phyloP scores from a whole-genome alignment of 2,797 vertebrate genomes.

The Sardinella longiceps region DNA sequence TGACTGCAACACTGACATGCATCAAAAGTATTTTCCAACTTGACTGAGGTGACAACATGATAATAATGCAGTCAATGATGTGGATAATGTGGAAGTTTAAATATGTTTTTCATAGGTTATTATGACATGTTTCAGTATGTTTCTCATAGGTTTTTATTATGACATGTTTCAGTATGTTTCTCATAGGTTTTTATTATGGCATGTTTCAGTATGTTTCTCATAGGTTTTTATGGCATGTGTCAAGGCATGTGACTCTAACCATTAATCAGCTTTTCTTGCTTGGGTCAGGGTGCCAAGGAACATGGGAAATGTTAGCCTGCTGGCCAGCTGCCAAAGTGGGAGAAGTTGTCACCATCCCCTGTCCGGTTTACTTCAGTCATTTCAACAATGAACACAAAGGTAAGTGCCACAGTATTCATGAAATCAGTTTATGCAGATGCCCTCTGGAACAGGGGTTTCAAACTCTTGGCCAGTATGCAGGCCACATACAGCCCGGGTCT shows the following conservation, averaged over 20 bases:
- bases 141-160: too few species aligned
- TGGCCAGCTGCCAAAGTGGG: constrained; percentile 87
- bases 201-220: too few species aligned
- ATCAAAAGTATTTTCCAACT: not conserved
- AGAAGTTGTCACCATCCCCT: constrained; percentile 82
- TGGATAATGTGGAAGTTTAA: too few species aligned
- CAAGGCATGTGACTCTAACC: too few species aligned
- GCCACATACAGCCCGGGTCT: too few species aligned
- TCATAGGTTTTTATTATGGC: not conserved
- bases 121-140: too few species aligned
- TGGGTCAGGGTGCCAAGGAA: constrained; percentile 73
- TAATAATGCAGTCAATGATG: not conserved
- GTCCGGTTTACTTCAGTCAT: constrained; percentile 84
- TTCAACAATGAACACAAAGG: constrained; percentile 80
- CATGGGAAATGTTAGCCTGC: constrained; percentile 92
- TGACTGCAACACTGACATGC: not conserved
- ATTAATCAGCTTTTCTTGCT: not conserved
- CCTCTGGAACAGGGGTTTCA: too few species aligned
- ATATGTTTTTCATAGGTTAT: too few species aligned
- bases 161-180: not conserved
- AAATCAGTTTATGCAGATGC: not conserved
- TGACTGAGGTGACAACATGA: not conserved
- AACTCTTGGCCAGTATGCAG: too few species aligned
- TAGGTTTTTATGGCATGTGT: not conserved
- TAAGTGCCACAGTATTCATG: constrained; percentile 53